Conservation (phyloP, 2,113 vertebrate genomes). For the Rhea americana region DNA sequence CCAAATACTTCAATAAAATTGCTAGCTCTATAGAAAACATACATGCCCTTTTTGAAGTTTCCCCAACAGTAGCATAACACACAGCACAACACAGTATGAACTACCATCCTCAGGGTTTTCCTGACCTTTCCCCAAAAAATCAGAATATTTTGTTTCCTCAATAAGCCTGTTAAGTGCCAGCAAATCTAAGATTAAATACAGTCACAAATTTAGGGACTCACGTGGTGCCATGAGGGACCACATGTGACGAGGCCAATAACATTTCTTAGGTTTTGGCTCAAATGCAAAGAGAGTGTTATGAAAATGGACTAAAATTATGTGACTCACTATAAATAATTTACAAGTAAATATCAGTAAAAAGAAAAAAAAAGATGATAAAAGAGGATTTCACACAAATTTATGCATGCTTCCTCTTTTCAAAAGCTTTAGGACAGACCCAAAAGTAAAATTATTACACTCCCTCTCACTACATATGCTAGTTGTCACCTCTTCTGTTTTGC, state of each 20-base stretch:
- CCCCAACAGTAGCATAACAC: background rate
- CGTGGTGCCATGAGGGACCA: background rate
- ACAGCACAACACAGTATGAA: background rate
- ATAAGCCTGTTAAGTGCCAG: background rate
- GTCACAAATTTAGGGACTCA: background rate
- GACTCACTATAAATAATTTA: background rate
- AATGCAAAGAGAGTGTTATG: background rate
- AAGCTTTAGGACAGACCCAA: background rate
- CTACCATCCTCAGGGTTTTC: background rate
- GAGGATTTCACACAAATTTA: background rate
- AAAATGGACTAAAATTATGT: background rate
- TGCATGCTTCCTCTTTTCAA: background rate
- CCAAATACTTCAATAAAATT: background rate
- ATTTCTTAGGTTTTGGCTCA: background rate
- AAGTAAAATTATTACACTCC: background rate
- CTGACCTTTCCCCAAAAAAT: background rate
- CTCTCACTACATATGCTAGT: background rate
- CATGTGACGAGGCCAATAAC: background rate
- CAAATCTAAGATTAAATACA: background rate
- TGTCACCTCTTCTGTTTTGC: background rate
- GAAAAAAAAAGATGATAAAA: background rate
- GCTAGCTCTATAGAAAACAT: background rate
- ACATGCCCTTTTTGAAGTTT: rapidly evolving
- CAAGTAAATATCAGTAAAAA: background rate
- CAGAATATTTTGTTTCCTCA: background rate